Percentiles rank a stretch among this genome's conserved stretches.
Evolutionary conservation across 2,797 vertebrate genomes (phyloP).

Genomic region (Pangasius larnaudii): DNA sequence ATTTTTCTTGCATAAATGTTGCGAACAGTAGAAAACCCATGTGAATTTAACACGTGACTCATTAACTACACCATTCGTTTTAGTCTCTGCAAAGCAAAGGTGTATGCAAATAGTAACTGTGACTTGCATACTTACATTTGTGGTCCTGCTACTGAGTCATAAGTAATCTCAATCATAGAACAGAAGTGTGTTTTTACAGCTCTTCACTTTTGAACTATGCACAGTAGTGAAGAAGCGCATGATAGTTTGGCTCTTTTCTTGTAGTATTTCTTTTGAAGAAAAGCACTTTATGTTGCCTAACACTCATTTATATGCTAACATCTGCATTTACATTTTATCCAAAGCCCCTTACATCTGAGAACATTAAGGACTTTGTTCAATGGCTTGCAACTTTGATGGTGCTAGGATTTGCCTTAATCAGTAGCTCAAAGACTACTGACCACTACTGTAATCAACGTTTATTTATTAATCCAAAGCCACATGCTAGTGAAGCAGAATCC

Average conservation of each 20-base stretch:
- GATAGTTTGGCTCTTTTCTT: neutral
- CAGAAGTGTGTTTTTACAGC: neutral
- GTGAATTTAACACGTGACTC: neutral
- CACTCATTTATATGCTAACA: neutral
- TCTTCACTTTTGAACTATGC: neutral
- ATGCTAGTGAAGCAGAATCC: neutral
- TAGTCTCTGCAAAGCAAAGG: neutral
- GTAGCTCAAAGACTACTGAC: neutral
- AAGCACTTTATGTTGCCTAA: neutral
- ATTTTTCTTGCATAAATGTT: neutral
- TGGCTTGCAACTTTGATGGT: neutral
- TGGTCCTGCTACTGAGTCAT: neutral
- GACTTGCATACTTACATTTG: neutral
- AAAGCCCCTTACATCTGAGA: neutral
- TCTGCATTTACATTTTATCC: neutral
- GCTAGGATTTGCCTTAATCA: neutral
- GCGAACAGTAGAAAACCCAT: neutral
- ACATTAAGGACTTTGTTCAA: neutral
- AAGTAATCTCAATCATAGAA: neutral
- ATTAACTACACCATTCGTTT: neutral
- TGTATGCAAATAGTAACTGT: neutral
- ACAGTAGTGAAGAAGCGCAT: neutral
- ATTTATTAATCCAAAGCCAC: neutral
- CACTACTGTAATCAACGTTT: neutral
- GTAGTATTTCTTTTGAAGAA: neutral